phyloP scores from a whole-genome alignment of 2,797 vertebrate genomes.

The Cercopithecus hamlyni region DNA sequence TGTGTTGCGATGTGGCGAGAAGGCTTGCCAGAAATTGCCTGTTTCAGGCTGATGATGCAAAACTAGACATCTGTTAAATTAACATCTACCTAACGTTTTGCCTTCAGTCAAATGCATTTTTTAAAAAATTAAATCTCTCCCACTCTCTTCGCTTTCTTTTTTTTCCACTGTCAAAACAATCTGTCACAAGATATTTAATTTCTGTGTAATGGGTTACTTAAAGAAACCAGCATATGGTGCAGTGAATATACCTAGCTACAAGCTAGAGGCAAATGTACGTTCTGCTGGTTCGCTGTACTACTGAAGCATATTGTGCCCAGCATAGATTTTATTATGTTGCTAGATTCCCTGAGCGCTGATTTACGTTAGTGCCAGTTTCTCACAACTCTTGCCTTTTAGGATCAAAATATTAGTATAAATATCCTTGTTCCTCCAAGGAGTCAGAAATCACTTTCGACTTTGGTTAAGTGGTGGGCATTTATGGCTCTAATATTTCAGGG shows the following conservation, averaged over 20 bases:
- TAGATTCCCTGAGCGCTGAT: background rate
- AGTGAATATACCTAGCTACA: slow-evolving; percentile 73
- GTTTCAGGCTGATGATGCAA: slow-evolving; percentile 87
- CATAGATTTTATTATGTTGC: background rate
- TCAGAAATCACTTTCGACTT: slow-evolving; percentile 60
- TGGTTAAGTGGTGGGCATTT: slow-evolving; percentile 60
- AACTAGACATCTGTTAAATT: slow-evolving; percentile 89
- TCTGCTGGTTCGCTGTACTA: background rate
- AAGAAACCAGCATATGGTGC: slow-evolving; percentile 83
- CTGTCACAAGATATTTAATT: slow-evolving; percentile 86
- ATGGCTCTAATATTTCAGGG: slow-evolving; percentile 13
- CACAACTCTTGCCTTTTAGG: slow-evolving; percentile 23
- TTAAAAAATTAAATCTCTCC: slow-evolving; percentile 82
- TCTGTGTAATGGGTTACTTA: slow-evolving; percentile 85
- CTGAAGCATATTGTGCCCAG: slow-evolving; percentile 10
- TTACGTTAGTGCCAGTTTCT: background rate
- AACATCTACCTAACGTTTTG: slow-evolving; percentile 87
- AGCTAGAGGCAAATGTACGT: slow-evolving; percentile 51
- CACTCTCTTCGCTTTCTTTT: slow-evolving; percentile 69
- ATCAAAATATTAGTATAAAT: slow-evolving; percentile 51
- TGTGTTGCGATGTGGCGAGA: slow-evolving; percentile 80
- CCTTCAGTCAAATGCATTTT: slow-evolving; percentile 86
- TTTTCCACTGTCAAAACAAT: slow-evolving; percentile 87
- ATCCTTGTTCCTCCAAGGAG: background rate
- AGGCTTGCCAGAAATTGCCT: slow-evolving; percentile 85